phyloP scores from a whole-genome alignment of 2,797 vertebrate genomes.

The Leucoraja ocellata region DNA sequence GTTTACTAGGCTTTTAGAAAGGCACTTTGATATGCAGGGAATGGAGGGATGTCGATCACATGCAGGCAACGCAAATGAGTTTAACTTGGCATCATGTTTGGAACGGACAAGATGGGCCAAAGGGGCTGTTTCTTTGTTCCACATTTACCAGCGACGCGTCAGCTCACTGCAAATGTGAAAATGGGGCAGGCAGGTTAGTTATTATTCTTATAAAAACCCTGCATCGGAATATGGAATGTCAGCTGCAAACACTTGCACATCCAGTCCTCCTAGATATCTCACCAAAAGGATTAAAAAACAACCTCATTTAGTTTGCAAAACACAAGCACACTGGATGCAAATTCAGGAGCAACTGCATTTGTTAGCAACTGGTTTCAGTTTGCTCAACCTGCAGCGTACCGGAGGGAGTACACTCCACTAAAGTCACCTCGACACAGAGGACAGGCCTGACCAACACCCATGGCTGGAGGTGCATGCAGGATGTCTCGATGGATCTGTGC shows the following conservation, averaged over 20 bases:
- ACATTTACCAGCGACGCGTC: not conserved
- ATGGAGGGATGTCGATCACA: no score
- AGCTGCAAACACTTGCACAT: not conserved
- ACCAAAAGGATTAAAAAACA: not conserved
- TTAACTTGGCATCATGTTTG: no score
- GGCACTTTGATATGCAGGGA: no score
- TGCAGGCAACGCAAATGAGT: no score
- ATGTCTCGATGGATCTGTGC: no score
- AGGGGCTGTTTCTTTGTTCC: no score
- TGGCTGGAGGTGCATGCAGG: no score
- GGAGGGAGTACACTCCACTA: not conserved
- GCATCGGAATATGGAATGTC: not conserved
- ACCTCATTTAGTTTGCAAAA: not conserved
- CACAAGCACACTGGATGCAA: not conserved
- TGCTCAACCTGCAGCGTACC: not conserved
- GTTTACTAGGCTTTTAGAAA: no score
- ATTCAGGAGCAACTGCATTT: not conserved
- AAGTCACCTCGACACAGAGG: not conserved
- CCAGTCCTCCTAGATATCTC: not conserved
- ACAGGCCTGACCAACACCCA: no score
- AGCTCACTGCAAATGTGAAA: not conserved
- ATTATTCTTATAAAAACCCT: not conserved
- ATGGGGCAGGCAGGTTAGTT: not conserved
- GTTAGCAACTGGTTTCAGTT: not conserved
- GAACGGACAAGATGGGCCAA: no score